Evolutionary conservation across 2,113 vertebrate species (phyloP).

Genomic region (Dinomys branickii): DNA sequence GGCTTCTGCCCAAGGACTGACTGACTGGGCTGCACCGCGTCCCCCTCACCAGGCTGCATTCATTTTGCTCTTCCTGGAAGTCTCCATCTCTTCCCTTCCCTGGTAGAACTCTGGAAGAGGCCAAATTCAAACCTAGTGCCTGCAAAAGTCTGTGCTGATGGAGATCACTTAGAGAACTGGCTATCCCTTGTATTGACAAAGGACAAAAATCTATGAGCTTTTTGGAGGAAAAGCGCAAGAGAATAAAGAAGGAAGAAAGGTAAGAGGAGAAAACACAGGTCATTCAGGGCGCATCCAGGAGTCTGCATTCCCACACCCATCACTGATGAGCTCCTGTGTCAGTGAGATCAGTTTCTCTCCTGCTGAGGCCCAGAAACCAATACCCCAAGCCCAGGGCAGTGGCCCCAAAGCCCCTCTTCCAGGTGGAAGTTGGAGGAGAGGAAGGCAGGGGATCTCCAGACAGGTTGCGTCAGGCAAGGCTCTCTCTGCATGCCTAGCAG

Average conservation of each 20-base stretch:
- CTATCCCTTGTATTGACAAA: background rate
- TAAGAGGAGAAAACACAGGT: background rate
- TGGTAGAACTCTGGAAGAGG: background rate
- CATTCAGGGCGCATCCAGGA: background rate
- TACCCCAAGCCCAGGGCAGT: background rate
- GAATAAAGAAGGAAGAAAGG: background rate
- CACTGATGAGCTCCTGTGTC: rapidly evolving
- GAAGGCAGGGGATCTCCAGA: background rate
- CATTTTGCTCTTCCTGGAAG: background rate
- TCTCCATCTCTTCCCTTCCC: background rate
- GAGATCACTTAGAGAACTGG: background rate
- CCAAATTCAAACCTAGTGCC: background rate
- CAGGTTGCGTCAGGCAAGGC: background rate
- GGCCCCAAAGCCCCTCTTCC: background rate
- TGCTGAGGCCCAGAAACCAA: background rate
- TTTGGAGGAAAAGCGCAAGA: background rate
- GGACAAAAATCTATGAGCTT: background rate
- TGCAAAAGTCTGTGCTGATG: background rate
- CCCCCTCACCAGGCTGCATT: background rate
- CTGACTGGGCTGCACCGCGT: rapidly evolving
- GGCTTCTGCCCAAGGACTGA: rapidly evolving
- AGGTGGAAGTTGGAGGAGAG: too few relatives aligned
- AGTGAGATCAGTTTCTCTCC: background rate
- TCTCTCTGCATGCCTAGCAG: background rate
- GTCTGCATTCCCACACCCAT: rapidly evolving